Evolutionary conservation across 2,888 invertebrate genomes (phyloP).

Genomic region (Apamea epomidion): DNA sequence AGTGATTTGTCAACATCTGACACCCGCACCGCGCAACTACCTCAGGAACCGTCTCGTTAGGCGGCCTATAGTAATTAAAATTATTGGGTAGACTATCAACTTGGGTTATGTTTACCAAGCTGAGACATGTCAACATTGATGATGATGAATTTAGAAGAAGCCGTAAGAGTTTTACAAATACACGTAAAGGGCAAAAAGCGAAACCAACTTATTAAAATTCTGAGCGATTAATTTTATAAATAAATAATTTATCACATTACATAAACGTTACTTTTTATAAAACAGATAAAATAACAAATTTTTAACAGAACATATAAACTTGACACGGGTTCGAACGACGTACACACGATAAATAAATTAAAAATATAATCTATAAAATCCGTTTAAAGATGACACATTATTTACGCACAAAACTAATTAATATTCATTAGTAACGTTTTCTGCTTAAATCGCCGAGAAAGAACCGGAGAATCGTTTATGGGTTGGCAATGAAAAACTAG

Average conservation of each 20-base stretch:
- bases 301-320: background rate
- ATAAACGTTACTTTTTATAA: constrained; percentile 16
- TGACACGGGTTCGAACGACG: constrained; percentile 2
- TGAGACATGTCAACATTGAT: background rate
- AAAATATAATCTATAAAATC: constrained; percentile 24
- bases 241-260: constrained; percentile 26
- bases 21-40: background rate
- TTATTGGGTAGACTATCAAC: background rate
- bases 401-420: constrained; percentile 8
- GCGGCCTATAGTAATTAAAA: background rate
- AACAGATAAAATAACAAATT: constrained; percentile 10
- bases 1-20: background rate
- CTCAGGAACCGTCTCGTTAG: background rate
- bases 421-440: constrained; percentile 14
- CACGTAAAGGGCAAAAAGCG: background rate
- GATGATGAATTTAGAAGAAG: background rate
- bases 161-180: background rate
- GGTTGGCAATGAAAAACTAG: background rate
- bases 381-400: constrained; percentile 18
- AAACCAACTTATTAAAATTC: constrained; percentile 11
- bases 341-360: constrained; percentile 2
- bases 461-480: background rate
- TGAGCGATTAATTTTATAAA: constrained; percentile 2
- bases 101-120: background rate
- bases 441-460: background rate